Evolutionary conservation across 2,113 vertebrate genomes (phyloP), one percentile per base, ranked within the genome.

Genomic region (Siniperca chuatsi): DNA sequence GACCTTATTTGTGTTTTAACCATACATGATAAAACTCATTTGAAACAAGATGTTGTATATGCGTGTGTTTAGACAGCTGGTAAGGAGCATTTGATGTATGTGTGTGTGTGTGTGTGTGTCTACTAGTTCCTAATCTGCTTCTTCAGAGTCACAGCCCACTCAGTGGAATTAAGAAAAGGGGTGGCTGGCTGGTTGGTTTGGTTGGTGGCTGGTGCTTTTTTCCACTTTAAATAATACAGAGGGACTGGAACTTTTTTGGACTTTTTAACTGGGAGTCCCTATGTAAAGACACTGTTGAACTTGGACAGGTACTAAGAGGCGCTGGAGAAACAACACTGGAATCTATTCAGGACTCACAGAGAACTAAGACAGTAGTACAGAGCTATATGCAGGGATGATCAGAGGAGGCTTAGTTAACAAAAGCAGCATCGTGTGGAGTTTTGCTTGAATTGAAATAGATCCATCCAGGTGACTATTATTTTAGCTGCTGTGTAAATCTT

Each of bases 111-210:
- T 75, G 52, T 75, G 64, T 76, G 40, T 87, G 75, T 72, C 42
- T 65, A 29, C 55, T 52, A 42, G 78, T 78, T 79, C 67, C 84
- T 92, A 89, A 91, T 92, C 92, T 60, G 83, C 84, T 84, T 87
- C 84, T 89, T 82, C 79, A 78, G 67, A 91, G 84, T 71, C 77
- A 89, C 92, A 58, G 84, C 86, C 91, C 78, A 87, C 90, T 84
- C 82, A 64, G 67, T 60, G 78, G 69, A 82, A 68, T 83, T 67
- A 78, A 66, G 76, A 80, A 64, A 68, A 73, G 72, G 78, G 87
- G 44, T n/a, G 86, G 82, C 44, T 78, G 78, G 74, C 46, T 75
- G 71, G 65, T 33, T 74, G 71, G 55, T 69, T 75, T 77, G 71
- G 71, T 75, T 84, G 79, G 66, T 79, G 72, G 44, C 48, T 84